Evolutionary conservation across 2,797 vertebrate species (phyloP).

Genomic region (Clarias fuscus): DNA sequence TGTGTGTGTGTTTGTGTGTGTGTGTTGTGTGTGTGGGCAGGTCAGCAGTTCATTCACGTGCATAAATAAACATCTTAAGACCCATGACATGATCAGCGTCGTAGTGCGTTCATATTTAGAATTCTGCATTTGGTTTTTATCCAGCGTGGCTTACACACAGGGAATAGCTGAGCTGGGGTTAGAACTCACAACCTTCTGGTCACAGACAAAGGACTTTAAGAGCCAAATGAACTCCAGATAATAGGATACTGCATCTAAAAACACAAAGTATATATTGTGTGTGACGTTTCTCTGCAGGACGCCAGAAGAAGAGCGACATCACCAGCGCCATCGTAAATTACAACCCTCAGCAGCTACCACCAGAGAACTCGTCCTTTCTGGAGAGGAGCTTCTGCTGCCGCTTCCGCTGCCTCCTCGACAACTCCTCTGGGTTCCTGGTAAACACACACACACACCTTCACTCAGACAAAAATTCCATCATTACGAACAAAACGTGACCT

Average conservation of each 20-base stretch:
- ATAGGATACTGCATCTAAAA: neutral
- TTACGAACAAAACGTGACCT: neutral
- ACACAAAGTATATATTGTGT: too few species aligned
- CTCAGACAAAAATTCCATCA: neutral
- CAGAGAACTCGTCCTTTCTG: constrained; percentile 70
- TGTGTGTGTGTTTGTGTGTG: constrained; percentile 17
- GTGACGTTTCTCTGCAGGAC: constrained; percentile 23
- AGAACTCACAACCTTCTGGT: neutral
- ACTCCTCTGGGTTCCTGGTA: constrained; percentile 86
- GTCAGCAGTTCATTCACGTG: constrained; percentile 17
- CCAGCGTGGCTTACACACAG: neutral
- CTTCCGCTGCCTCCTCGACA: constrained; percentile 84
- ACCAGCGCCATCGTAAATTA: constrained; percentile 66
- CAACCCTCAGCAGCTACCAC: constrained; percentile 59
- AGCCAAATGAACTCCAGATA: neutral
- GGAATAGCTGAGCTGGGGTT: neutral
- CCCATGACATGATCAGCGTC: constrained; percentile 47
- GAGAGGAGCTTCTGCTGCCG: constrained; percentile 84
- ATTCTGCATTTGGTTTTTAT: neutral
- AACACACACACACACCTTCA: constrained; percentile 13
- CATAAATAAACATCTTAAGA: constrained; percentile 13
- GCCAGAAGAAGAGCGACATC: constrained; percentile 63
- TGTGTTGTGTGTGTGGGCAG: neutral
- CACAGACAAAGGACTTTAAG: neutral
- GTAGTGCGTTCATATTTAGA: neutral